A percentile compares a stretch with the other conserved stretches of the same genome.
Evolutionary conservation across 1,140 invertebrate species (phyloP).

Genomic region (Lepidotrigona ventralis): DNA sequence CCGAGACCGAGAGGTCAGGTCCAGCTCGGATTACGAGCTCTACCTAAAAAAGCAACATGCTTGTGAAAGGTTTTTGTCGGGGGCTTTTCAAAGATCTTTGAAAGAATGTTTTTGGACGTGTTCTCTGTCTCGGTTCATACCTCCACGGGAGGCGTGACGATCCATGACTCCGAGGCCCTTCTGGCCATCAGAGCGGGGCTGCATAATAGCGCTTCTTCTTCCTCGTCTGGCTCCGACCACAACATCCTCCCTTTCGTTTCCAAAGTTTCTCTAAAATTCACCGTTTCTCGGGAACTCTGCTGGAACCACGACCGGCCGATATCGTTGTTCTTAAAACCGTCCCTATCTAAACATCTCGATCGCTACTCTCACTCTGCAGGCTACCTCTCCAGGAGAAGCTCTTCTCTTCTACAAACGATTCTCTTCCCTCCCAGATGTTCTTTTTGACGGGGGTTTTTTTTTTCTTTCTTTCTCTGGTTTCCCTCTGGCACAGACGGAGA

Average conservation of each 20-base stretch:
- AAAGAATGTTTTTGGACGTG: background rate
- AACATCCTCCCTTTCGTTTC: conserved; percentile 76
- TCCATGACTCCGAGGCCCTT: conserved; percentile 92
- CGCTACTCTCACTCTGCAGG: background rate
- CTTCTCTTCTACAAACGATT: background rate
- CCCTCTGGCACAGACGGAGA: background rate
- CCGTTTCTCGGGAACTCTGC: background rate
- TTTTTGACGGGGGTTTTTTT: background rate
- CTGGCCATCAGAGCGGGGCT: conserved; percentile 91
- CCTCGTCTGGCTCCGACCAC: conserved; percentile 88
- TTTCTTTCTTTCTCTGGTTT: no score
- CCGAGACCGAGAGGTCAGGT: background rate
- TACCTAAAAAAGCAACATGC: background rate
- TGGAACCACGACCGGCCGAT: background rate
- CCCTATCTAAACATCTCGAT: background rate
- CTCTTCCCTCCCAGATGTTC: background rate
- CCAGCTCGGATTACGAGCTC: background rate
- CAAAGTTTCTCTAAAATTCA: background rate
- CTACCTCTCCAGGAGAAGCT: background rate
- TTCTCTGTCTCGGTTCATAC: conserved; percentile 76
- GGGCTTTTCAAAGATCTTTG: no score
- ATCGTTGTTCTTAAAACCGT: background rate
- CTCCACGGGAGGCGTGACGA: conserved; percentile 90
- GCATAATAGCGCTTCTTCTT: conserved; percentile 91
- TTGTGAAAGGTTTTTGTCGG: background rate